Base-by-base conservation (phyloP, 2,797 vertebrate genomes). In the Chlorospingus flavigularis region DNA sequence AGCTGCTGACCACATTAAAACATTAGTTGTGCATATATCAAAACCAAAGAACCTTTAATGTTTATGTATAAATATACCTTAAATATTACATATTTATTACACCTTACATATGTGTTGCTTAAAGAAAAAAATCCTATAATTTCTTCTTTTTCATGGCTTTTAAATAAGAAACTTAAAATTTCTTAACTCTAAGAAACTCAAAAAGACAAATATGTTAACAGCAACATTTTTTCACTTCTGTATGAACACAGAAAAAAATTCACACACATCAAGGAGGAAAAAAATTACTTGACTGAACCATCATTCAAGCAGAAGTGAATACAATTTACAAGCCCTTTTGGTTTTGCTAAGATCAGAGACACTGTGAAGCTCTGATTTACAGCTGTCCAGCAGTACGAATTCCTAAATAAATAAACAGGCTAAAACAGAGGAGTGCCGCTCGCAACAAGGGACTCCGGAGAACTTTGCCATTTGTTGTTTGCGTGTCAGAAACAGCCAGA, bases 301-400 rank as follows among this genome's bases (percentile, higher is more conserved):
- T 54, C 72, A 80, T 65, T 91, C 75, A 91, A 72, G 61, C 57
- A 96, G 65, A 94, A 94, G 65, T 43, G 30, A 91, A 88, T 43
- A 86, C 6, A 61, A 88, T 72, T 94, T 68, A 83, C 57, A 88
- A 65, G 65, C n/a, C 70, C 53, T 57, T 92, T 88, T 75, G 75
- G 55, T 84, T 95, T 93, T 76, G 53, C 61, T 93, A 66, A 61
- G 57, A 51, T 94, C 87, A 90, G 83, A 94, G 50, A 77, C 25
- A 75, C 94, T 72, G 54, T 7, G 62, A 91, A 95, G 26, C 62
- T 45, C 79, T 77, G 85, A 92, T 93, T 95, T 95, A 96, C 70
- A 92, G 37, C 84, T 88, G 51, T 45, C 53, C 83, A 82, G 63
- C 55, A 58, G 26, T 30, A 87, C 3, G 23, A 94, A 66, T 51